A percentile compares a stretch with the other conserved stretches of the same genome.
Evolutionary conservation across 1,140 invertebrate species (phyloP).

Genomic region (Platorchestia sp.): DNA sequence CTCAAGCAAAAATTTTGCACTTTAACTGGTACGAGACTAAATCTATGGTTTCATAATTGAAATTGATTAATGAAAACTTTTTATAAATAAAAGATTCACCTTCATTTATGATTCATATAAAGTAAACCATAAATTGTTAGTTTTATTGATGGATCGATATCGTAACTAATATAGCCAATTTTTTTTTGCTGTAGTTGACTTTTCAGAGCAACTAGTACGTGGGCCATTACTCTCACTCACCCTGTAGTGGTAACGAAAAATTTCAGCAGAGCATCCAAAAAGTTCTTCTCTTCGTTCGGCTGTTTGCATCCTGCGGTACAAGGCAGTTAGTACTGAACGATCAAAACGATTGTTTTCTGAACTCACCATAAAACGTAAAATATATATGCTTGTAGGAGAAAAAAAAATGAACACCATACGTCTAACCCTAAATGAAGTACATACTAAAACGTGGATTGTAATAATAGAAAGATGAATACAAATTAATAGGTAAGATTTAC

Average conservation of each 20-base stretch:
- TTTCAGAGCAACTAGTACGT: background rate
- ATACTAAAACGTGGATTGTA: background rate
- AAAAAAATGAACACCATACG: background rate
- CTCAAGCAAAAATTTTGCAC: background rate
- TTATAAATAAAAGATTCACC: too few relatives aligned
- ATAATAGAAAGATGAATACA: background rate
- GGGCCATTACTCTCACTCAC: background rate
- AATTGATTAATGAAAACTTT: background rate
- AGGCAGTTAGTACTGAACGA: background rate
- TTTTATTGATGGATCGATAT: too few relatives aligned
- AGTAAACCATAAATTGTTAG: too few relatives aligned
- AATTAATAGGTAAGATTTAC: background rate
- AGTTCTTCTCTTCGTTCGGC: background rate
- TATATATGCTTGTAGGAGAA: background rate
- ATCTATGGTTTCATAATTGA: background rate
- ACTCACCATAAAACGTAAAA: background rate
- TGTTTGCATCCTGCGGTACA: conserved; percentile 26
- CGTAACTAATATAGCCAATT: too few relatives aligned
- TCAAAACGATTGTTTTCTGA: background rate
- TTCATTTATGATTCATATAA: too few relatives aligned
- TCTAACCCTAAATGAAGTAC: background rate
- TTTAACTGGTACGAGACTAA: background rate
- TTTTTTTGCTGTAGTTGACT: background rate
- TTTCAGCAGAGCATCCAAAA: background rate
- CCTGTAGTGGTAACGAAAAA: background rate